Conservation (phyloP, 2,113 vertebrate species). For the Ceyx margarethae region DNA sequence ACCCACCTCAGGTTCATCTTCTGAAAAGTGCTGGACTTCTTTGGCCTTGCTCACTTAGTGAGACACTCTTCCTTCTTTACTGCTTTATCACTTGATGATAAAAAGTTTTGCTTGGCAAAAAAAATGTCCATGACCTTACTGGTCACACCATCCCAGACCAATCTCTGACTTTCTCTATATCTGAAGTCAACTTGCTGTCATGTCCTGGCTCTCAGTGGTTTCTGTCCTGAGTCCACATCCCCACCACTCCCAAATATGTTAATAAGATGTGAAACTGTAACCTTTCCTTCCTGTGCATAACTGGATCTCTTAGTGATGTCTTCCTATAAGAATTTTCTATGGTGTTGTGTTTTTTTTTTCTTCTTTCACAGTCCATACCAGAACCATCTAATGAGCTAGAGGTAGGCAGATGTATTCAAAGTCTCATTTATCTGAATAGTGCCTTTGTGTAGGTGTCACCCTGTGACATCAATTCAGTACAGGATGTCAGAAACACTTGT, state of each 20-base stretch:
- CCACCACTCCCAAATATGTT: neutral
- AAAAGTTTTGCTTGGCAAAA: neutral
- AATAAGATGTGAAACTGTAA: neutral
- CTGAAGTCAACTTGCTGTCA: neutral
- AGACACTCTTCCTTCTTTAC: neutral
- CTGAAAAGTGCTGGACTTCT: neutral
- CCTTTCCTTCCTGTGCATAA: neutral
- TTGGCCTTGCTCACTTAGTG: neutral
- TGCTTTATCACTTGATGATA: neutral
- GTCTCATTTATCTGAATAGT: neutral
- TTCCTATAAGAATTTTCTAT: fast-evolving
- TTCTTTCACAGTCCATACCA: neutral
- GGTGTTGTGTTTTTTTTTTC: neutral
- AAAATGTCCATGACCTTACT: neutral
- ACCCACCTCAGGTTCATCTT: neutral
- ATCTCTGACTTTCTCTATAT: neutral
- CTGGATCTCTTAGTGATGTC: fast-evolving
- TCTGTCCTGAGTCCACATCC: neutral
- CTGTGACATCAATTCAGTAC: neutral
- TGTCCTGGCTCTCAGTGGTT: neutral
- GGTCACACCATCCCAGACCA: neutral
- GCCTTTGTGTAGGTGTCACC: neutral
- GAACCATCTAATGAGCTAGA: neutral
- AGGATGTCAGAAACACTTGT: neutral
- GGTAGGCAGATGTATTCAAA: neutral